phyloP scores from a whole-genome alignment of 2,888 invertebrate species.

The Hoplodrina blanda region DNA sequence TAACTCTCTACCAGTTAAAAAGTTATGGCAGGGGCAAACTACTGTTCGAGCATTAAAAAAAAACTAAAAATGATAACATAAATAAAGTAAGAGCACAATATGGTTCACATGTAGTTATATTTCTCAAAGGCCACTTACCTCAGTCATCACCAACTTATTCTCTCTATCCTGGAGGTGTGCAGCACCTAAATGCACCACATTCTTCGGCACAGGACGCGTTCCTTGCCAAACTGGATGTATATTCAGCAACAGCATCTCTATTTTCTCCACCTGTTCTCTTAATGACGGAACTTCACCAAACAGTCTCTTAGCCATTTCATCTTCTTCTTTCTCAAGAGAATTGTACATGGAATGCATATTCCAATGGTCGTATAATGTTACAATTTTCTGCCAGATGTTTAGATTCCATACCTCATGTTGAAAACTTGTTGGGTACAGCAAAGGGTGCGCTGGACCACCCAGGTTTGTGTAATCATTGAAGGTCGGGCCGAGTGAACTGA shows the following conservation, averaged over 20 bases:
- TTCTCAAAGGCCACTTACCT: constrained; percentile 7
- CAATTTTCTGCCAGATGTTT: constrained; percentile 37
- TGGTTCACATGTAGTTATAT: not conserved
- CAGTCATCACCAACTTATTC: constrained; percentile 6
- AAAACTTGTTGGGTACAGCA: constrained; percentile 39
- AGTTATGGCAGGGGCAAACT: too few relatives aligned
- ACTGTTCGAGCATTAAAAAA: too few relatives aligned
- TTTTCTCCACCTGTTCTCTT: constrained; percentile 16
- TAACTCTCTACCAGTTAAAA: too few relatives aligned
- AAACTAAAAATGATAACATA: too few relatives aligned
- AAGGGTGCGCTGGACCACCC: constrained; percentile 37
- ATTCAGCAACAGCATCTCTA: constrained; percentile 35
- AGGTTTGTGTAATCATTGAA: constrained; percentile 39
- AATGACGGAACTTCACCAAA: constrained; percentile 44
- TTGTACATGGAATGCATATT: constrained; percentile 42
- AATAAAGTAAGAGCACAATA: too few relatives aligned
- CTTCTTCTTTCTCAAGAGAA: constrained; percentile 33
- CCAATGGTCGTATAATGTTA: constrained; percentile 31
- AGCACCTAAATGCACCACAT: constrained; percentile 42
- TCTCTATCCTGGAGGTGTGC: constrained; percentile 34
- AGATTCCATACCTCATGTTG: constrained; percentile 21
- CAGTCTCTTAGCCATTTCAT: constrained; percentile 28
- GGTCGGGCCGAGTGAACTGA: constrained; percentile 39
- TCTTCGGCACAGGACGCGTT: constrained; percentile 35
- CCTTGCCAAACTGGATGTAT: constrained; percentile 46